Evolutionary conservation across 64 coral and sea anemone genomes (phyloP).

Genomic region (Porites australiensis): DNA sequence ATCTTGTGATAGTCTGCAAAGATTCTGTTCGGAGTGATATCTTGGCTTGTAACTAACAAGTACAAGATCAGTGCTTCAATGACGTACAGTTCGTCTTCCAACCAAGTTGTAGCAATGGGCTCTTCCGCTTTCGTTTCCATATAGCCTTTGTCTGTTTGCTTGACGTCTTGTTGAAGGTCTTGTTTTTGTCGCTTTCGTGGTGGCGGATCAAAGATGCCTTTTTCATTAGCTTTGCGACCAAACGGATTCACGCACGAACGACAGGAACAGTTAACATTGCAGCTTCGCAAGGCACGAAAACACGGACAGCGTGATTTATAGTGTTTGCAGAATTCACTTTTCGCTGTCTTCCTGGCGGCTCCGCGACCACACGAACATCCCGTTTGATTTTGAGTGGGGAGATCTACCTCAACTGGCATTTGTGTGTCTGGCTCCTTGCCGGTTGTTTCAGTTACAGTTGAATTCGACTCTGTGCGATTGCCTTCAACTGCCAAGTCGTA

Average conservation of each 20-base stretch:
- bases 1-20: no score
- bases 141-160: conserved; percentile 18
- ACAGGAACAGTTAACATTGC: conserved; percentile 8
- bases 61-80: conserved; percentile 17
- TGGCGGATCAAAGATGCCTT: no score
- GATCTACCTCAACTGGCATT: no score
- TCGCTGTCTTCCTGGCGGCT: neutral
- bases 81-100: conserved; percentile 17
- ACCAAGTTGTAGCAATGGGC: conserved; percentile 21
- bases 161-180: neutral
- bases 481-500: no score
- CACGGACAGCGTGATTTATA: neutral
- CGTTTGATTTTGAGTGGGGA: neutral
- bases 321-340: conserved; percentile 8
- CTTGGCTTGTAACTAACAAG: conserved; percentile 7
- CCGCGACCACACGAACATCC: conserved; percentile 16
- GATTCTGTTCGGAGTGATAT: neutral
- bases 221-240: neutral
- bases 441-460: no score
- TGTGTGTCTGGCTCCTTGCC: no score
- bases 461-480: no score
- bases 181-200: conserved; percentile 15
- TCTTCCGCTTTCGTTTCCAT: conserved; percentile 37
- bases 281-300: neutral
- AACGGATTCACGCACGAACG: conserved; percentile 4